These are phyloP conservation scores for Ormyrus thymus DNA, from an alignment of 2,888 invertebrate species.

Conservation along the genomic window DNA sequence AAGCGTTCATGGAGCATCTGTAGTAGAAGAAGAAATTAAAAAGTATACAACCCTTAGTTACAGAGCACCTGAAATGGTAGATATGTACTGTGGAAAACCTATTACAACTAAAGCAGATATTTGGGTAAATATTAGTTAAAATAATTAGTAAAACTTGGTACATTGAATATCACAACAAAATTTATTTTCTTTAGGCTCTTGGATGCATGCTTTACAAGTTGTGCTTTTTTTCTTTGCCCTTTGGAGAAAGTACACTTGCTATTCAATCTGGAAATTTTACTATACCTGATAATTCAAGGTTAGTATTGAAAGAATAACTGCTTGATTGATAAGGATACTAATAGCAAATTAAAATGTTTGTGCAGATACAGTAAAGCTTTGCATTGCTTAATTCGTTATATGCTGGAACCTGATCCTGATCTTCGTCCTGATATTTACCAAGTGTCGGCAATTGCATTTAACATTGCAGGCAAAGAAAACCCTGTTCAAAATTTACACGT, in stretches of 20 bases:
- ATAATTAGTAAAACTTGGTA: conserved; percentile 18
- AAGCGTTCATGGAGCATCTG: conserved; percentile 80
- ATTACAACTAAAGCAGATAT: conserved; percentile 93
- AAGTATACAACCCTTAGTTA: conserved; percentile 93
- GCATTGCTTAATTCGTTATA: conserved; percentile 77
- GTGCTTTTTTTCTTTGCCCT: conserved; percentile 92
- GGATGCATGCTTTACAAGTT: conserved; percentile 92
- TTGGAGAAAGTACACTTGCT: conserved; percentile 94
- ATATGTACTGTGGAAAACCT: conserved; percentile 87
- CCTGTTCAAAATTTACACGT: conserved; percentile 89
- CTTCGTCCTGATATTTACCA: conserved; percentile 91
- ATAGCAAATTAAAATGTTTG: conserved; percentile 39
- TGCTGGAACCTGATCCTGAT: conserved; percentile 89
- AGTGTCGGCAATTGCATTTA: conserved; percentile 85
- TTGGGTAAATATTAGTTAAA: conserved; percentile 80
- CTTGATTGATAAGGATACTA: conserved; percentile 12
- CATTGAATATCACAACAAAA: conserved; percentile 3
- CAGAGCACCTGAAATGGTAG: conserved; percentile 94
- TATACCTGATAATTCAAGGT: conserved; percentile 88
- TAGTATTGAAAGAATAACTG: conserved; percentile 61
- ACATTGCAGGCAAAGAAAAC: conserved; percentile 82
- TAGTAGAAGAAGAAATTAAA: conserved; percentile 90
- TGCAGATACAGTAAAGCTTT: conserved; percentile 70
- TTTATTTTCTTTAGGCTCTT: conserved; percentile 80
- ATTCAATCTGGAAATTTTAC: conserved; percentile 92